Percentiles rank a stretch among this genome's conserved stretches.
Conservation (phyloP, 2,888 invertebrate genomes). For the Ornithoptera priamus region DNA sequence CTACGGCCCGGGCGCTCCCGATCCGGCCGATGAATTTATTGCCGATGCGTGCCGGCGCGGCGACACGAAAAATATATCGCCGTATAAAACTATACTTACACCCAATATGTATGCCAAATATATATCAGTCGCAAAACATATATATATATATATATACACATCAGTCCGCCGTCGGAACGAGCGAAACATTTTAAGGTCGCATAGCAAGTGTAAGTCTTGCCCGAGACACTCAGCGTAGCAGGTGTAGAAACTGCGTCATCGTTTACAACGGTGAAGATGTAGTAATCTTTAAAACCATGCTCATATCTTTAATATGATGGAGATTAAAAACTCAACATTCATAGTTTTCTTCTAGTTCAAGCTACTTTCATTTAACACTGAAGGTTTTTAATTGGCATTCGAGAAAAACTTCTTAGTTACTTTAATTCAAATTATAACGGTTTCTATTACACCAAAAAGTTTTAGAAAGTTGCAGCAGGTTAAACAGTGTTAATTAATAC, state of each 20-base stretch:
- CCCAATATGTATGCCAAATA: conserved; percentile 35
- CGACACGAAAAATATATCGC: conserved; percentile 59
- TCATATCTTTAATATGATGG: too few species aligned
- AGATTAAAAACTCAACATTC: too few species aligned
- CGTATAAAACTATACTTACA: conserved; percentile 55
- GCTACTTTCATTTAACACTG: too few species aligned
- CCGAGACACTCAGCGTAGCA: not conserved
- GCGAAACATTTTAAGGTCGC: conserved; percentile 4
- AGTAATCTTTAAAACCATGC: not conserved
- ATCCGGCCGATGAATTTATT: conserved; percentile 69
- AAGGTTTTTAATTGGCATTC: too few species aligned
- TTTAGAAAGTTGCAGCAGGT: too few species aligned
- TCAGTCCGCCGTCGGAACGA: conserved; percentile 4
- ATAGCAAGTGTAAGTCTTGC: not conserved
- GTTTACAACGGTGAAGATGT: not conserved
- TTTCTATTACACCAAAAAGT: too few species aligned
- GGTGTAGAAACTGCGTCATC: not conserved
- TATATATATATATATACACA: conserved; percentile 9
- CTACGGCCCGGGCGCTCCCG: conserved; percentile 62
- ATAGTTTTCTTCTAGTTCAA: too few species aligned
- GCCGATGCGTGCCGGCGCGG: conserved; percentile 57
- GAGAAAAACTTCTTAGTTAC: too few species aligned
- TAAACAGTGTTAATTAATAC: too few species aligned
- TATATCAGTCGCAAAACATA: not conserved
- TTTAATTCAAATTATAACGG: too few species aligned